Conservation (phyloP, 1,140 invertebrate species). For the Cydia amplana region DNA sequence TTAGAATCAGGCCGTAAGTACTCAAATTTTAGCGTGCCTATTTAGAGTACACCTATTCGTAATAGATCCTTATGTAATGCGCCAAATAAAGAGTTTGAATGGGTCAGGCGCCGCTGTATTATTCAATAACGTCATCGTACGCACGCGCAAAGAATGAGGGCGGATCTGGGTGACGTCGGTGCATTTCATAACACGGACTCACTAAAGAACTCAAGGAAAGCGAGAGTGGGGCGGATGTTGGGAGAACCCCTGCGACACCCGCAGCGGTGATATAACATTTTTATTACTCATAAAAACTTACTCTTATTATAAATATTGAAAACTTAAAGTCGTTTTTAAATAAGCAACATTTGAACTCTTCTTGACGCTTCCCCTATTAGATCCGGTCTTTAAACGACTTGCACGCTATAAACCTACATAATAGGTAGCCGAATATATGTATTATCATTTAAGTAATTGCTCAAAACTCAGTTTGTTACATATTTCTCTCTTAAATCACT, state of each 20-base stretch:
- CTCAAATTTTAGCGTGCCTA: background rate
- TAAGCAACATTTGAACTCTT: background rate
- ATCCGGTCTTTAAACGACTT: conserved; percentile 5
- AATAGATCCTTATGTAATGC: conserved; percentile 50
- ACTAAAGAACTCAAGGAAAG: conserved; percentile 52
- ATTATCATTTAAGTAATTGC: conserved; percentile 30
- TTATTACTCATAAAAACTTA: conserved; percentile 4
- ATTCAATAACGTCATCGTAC: conserved; percentile 44
- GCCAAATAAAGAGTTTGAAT: conserved; percentile 50
- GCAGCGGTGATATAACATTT: background rate
- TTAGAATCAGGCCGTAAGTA: too few species aligned
- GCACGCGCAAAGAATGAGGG: conserved; percentile 56
- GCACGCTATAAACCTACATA: conserved; percentile 17
- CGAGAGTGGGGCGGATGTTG: conserved; percentile 46
- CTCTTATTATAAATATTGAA: background rate
- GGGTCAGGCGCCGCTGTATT: conserved; percentile 41
- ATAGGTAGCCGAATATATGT: background rate
- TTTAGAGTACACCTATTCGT: too few species aligned
- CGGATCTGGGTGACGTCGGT: conserved; percentile 55
- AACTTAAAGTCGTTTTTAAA: background rate
- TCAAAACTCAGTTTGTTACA: conserved; percentile 31
- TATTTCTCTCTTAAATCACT: conserved; percentile 38
- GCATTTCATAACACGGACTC: conserved; percentile 60
- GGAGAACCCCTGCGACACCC: conserved; percentile 19
- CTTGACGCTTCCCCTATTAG: background rate